Percentiles rank a stretch among this genome's conserved stretches.
Evolutionary conservation across 2,113 vertebrate species (phyloP).

Genomic region (Otolemur garnettii): DNA sequence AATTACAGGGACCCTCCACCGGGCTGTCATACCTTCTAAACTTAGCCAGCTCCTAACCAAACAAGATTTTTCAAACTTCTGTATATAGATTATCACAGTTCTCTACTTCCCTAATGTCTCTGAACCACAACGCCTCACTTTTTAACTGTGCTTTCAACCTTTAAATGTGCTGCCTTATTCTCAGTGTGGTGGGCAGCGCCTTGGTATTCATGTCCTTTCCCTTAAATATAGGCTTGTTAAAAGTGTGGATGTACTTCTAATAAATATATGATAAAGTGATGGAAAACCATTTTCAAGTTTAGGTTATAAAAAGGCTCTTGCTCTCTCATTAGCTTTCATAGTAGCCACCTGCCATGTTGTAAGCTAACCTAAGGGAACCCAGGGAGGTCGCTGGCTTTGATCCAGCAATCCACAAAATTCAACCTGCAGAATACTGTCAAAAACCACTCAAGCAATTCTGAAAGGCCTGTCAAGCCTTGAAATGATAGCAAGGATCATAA

Average conservation of each 20-base stretch:
- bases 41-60: not conserved
- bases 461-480: not conserved
- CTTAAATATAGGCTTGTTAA: not conserved
- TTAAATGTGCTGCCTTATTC: not conserved
- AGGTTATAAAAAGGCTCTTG: not conserved
- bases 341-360: not conserved
- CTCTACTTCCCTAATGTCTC: not conserved
- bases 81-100: not conserved
- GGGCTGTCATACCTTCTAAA: not conserved
- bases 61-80: not conserved
- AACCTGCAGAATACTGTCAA: not conserved
- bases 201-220: not conserved
- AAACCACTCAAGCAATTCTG: not conserved
- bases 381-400: not conserved
- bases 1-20: not conserved
- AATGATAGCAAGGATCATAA: not conserved
- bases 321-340: not conserved
- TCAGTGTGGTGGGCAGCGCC: not conserved
- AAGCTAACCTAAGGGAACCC: not conserved
- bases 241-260: not conserved
- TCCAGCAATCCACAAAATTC: not conserved
- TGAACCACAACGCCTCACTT: not conserved
- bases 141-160: not conserved
- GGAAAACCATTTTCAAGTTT: not conserved
- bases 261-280: not conserved